Evolutionary conservation across 2,888 invertebrate species (phyloP).

Genomic region (Sturmia bella): DNA sequence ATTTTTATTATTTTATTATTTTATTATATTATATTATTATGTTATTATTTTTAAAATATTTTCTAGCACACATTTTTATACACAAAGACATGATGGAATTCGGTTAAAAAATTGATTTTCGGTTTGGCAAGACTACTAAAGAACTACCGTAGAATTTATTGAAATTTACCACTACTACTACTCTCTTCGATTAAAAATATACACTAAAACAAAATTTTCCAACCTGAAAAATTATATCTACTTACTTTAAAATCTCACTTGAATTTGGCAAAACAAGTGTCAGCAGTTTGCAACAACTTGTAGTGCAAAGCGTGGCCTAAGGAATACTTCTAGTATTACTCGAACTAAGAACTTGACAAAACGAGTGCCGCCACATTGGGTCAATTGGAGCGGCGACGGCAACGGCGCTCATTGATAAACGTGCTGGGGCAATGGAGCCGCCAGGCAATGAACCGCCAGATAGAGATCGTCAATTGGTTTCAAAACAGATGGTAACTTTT

Average conservation of each 20-base stretch:
- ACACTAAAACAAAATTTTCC: constrained; percentile 8
- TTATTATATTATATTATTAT: constrained; percentile 2
- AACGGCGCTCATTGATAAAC: constrained; percentile 72
- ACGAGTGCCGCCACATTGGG: constrained; percentile 73
- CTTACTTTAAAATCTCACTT: background rate
- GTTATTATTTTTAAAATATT: constrained; percentile 33
- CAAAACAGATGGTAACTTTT: constrained; percentile 69
- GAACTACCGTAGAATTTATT: constrained; percentile 54
- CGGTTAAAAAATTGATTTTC: constrained; percentile 75
- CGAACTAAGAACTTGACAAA: constrained; percentile 56
- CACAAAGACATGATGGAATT: constrained; percentile 81
- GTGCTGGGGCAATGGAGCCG: constrained; percentile 80
- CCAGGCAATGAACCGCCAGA: constrained; percentile 79
- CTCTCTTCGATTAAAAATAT: constrained; percentile 17
- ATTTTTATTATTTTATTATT: too few species aligned
- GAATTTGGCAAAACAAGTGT: background rate
- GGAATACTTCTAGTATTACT: constrained; percentile 20
- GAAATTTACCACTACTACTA: constrained; percentile 32
- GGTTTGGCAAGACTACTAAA: constrained; percentile 35
- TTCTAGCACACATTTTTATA: constrained; percentile 79
- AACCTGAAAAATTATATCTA: constrained; percentile 8
- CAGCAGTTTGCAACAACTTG: background rate
- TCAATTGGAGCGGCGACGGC: constrained; percentile 73
- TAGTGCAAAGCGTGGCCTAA: background rate
- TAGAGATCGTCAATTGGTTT: constrained; percentile 78